Evolutionary conservation across 2,797 vertebrate species (phyloP).

Genomic region (Squalus acanthias): DNA sequence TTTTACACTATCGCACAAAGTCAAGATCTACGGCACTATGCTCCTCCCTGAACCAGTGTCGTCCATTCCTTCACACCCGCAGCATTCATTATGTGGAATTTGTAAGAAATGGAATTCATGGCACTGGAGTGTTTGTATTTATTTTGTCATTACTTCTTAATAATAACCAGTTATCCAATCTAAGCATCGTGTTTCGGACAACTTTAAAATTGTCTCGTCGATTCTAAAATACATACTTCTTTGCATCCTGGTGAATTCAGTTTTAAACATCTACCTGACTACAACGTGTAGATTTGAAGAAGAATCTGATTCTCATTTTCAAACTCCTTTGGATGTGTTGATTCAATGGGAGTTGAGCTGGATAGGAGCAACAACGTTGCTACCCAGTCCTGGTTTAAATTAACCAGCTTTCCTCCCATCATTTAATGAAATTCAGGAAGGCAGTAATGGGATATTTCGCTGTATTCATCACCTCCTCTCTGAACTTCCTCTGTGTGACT

Average conservation of each 20-base stretch:
- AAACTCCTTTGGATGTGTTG: neutral
- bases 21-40: no score
- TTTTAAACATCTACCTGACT: neutral
- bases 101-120: no score
- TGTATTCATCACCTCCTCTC: neutral
- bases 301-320: neutral
- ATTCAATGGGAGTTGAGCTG: neutral
- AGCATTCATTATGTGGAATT: no score
- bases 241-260: neutral
- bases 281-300: neutral
- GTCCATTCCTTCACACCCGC: no score
- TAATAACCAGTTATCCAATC: neutral
- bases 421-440: neutral
- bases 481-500: no score
- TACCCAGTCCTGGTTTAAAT: neutral
- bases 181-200: neutral
- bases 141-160: no score
- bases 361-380: neutral
- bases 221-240: neutral
- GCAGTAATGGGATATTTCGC: neutral
- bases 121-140: no score
- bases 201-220: neutral
- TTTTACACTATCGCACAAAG: no score
- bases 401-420: neutral
- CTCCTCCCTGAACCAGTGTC: no score